Evolutionary conservation across 2,113 vertebrate species (phyloP).

Genomic region (Pelvicachromis taeniatus): DNA sequence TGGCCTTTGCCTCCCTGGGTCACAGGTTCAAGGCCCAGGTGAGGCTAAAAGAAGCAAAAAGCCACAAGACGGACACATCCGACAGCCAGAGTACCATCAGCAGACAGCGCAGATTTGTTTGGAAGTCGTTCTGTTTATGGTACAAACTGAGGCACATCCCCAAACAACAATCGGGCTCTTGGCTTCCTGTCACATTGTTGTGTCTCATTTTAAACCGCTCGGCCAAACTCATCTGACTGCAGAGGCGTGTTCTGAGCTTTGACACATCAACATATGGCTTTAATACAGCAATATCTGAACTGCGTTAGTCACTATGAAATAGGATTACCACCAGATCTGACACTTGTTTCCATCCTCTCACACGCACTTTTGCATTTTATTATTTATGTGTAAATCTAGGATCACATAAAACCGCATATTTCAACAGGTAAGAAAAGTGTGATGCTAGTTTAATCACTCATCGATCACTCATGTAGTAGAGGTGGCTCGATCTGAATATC

Average conservation of each 20-base stretch:
- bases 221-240: background rate
- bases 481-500: background rate
- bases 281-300: background rate
- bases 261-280: background rate
- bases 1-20: constrained; percentile 7
- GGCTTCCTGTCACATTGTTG: background rate
- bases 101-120: background rate
- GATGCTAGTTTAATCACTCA: background rate
- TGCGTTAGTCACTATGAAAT: background rate
- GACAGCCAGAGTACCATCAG: background rate
- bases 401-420: background rate
- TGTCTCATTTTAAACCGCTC: background rate
- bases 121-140: background rate
- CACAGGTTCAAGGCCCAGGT: constrained; percentile 33
- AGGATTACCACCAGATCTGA: background rate
- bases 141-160: background rate
- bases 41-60: background rate
- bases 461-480: background rate
- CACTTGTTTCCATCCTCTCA: background rate
- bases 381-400: background rate
- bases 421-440: background rate
- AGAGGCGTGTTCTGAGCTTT: background rate
- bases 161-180: background rate
- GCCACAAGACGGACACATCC: background rate
- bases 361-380: background rate